A percentile compares a stretch with the other conserved stretches of the same genome.
phyloP scores from a whole-genome alignment of 1,140 invertebrate species.

The Rhopalosiphum padi region DNA sequence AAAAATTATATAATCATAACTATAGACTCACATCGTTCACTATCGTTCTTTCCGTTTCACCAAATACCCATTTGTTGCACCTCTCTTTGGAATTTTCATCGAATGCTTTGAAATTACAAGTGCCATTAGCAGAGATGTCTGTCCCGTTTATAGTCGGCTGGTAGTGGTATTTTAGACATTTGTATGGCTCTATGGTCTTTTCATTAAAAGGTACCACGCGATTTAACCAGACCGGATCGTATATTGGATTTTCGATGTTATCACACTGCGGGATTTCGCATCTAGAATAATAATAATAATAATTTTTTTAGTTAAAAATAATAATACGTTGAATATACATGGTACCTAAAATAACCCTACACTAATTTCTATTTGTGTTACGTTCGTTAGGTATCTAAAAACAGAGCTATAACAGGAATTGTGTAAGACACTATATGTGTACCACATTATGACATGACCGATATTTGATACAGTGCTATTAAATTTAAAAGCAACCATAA shows the following conservation, averaged over 20 bases:
- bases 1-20: neutral
- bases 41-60: slow-evolving; percentile 66
- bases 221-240: slow-evolving; percentile 18
- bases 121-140: neutral
- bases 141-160: neutral
- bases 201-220: neutral
- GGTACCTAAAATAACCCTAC: neutral
- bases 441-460: neutral
- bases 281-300: slow-evolving; percentile 6
- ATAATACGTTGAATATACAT: neutral
- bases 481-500: neutral
- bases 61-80: slow-evolving; percentile 67
- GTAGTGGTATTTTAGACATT: slow-evolving; percentile 7
- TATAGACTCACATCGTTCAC: slow-evolving; percentile 66
- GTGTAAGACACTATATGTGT: neutral
- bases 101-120: slow-evolving; percentile 21
- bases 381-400: neutral
- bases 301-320: neutral
- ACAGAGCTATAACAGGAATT: neutral
- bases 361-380: neutral
- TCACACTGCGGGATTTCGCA: slow-evolving; percentile 33
- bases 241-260: neutral
- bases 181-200: neutral
- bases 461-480: neutral
- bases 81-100: slow-evolving; percentile 60